These are phyloP conservation scores for Trematomus bernacchii DNA, from an alignment of 2,797 vertebrate species.

Conservation along the genomic window DNA sequence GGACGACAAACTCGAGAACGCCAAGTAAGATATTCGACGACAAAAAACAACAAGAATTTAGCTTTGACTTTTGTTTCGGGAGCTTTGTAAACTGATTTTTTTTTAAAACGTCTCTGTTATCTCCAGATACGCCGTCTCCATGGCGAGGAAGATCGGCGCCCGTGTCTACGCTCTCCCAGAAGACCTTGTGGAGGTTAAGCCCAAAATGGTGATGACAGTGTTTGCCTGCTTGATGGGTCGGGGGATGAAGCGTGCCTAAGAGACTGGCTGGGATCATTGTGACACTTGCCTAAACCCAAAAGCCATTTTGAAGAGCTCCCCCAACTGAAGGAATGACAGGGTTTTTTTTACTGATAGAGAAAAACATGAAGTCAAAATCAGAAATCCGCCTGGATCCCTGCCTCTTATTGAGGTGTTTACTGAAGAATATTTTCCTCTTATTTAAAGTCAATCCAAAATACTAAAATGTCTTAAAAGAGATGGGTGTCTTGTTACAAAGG, in stretches of 20 bases:
- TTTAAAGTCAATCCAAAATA: conserved; percentile 52
- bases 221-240: conserved; percentile 99
- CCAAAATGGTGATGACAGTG: conserved; percentile 99
- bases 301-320: conserved; percentile 79
- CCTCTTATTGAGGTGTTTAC: conserved; percentile 50
- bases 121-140: conserved; percentile 94
- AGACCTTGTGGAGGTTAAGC: conserved; percentile 97
- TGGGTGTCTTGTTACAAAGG: conserved; percentile 36
- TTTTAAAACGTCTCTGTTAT: conserved; percentile 3
- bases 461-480: conserved; percentile 47
- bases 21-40: conserved; percentile 86
- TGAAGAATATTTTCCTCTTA: conserved; percentile 58
- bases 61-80: not conserved
- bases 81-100: not conserved
- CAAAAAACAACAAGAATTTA: not conserved
- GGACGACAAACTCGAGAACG: conserved; percentile 94
- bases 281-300: conserved; percentile 68
- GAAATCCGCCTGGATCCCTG: conserved; percentile 39
- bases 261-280: conserved; percentile 40
- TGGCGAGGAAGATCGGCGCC: conserved; percentile 97
- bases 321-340: conserved; percentile 81
- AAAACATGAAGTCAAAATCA: conserved; percentile 66
- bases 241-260: conserved; percentile 94
- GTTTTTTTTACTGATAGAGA: conserved; percentile 30
- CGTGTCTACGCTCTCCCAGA: conserved; percentile 97